A percentile compares a stretch with the other conserved stretches of the same genome.
These are phyloP conservation scores for Lapara coniferarum DNA, from an alignment of 2,888 invertebrate genomes.

Conservation along the genomic window DNA sequence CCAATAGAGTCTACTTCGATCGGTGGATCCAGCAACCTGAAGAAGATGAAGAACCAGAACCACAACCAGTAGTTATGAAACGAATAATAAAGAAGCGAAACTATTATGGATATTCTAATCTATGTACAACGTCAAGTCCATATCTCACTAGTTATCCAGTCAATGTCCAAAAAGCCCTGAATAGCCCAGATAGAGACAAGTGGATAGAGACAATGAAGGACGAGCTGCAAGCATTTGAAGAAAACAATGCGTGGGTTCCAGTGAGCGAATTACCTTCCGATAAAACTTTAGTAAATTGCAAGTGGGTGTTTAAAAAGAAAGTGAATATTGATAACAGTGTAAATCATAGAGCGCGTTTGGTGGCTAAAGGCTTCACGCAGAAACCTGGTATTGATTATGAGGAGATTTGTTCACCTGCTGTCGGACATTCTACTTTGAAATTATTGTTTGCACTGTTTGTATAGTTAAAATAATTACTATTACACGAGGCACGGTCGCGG, in stretches of 20 bases:
- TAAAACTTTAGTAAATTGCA: slow-evolving; percentile 1
- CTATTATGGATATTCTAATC: slow-evolving; percentile 3
- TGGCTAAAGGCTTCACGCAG: slow-evolving; percentile 21
- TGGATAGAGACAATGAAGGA: slow-evolving; percentile 36
- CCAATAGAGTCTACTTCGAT: background rate
- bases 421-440: slow-evolving; percentile 24
- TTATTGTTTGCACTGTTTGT: slow-evolving; percentile 26
- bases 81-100: no score
- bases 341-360: slow-evolving; percentile 28
- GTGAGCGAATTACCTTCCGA: slow-evolving; percentile 30
- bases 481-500: no score
- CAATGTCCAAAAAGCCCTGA: slow-evolving; percentile 17
- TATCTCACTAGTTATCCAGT: background rate
- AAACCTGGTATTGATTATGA: background rate
- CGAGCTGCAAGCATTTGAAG: background rate
- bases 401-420: slow-evolving; percentile 22
- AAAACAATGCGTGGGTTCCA: slow-evolving; percentile 39
- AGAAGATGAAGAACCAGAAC: no score
- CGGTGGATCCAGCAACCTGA: no score
- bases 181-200: slow-evolving; percentile 34
- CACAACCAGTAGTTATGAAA: no score
- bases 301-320: slow-evolving; percentile 9
- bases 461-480: no score
- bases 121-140: background rate
- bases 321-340: background rate